These are phyloP conservation scores for Chelon labrosus DNA, from an alignment of 2,797 vertebrate genomes.

Conservation along the genomic window DNA sequence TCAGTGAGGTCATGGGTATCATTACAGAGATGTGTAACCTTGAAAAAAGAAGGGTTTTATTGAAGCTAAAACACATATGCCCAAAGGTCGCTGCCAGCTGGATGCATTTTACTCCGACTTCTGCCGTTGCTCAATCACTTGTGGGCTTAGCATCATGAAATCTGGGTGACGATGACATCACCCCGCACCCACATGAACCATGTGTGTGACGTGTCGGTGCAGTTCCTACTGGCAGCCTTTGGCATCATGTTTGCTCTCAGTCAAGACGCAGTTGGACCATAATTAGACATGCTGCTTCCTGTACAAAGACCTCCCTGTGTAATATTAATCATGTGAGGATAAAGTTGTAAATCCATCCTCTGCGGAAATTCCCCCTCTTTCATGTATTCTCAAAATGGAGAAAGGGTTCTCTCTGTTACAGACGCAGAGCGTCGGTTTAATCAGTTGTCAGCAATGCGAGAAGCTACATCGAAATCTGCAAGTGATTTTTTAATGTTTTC, in stretches of 20 bases:
- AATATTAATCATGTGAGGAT: constrained; percentile 86
- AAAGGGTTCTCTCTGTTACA: constrained; percentile 36
- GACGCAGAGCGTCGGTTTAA: constrained; percentile 20
- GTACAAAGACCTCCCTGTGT: constrained; percentile 85
- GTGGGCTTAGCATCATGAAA: constrained; percentile 81
- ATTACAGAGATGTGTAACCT: constrained; percentile 55
- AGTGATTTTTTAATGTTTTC: constrained; percentile 45
- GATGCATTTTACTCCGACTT: constrained; percentile 73
- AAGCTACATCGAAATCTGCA: constrained; percentile 32
- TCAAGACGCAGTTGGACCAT: constrained; percentile 85
- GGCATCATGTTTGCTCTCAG: constrained; percentile 82
- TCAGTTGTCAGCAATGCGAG: constrained; percentile 55
- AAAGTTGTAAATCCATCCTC: constrained; percentile 84
- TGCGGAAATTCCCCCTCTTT: constrained; percentile 81
- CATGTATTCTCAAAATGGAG: constrained; percentile 62
- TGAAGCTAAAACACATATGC: constrained; percentile 38
- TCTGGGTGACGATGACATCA: constrained; percentile 87
- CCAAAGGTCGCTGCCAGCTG: constrained; percentile 71
- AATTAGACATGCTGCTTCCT: constrained; percentile 86
- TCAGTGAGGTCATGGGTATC: constrained; percentile 64
- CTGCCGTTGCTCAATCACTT: constrained; percentile 86
- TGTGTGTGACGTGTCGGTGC: constrained; percentile 72
- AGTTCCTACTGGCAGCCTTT: constrained; percentile 74
- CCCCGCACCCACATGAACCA: constrained; percentile 87
- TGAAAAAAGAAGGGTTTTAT: constrained; percentile 53